These are phyloP conservation scores for Peromyscus melanophrys DNA, from an alignment of 2,797 vertebrate species.

Conservation along the genomic window DNA sequence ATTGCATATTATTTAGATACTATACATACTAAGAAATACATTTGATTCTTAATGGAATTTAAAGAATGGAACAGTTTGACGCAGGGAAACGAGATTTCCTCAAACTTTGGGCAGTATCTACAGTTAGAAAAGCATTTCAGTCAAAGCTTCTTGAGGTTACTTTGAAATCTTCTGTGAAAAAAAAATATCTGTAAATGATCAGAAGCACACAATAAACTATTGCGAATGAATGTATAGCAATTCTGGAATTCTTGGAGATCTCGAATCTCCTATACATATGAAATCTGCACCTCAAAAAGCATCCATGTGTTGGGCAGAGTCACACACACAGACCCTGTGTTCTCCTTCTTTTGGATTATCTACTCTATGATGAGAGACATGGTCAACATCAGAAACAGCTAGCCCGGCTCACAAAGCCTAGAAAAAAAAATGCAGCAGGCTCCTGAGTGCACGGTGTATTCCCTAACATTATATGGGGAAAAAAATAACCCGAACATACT, in stretches of 20 bases:
- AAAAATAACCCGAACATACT: conserved; percentile 17
- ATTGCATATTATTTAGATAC: background rate
- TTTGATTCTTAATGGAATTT: background rate
- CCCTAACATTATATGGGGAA: background rate
- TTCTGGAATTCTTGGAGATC: conserved; percentile 19
- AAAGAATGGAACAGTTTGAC: background rate
- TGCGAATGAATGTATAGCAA: background rate
- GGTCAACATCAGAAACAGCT: background rate
- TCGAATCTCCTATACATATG: background rate
- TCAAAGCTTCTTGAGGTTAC: background rate
- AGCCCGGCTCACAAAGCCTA: background rate
- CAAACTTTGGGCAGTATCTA: background rate
- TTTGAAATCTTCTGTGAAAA: conserved; percentile 2
- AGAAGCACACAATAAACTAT: background rate
- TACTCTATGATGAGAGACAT: background rate
- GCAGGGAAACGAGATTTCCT: background rate
- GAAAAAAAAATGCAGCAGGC: background rate
- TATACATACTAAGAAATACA: background rate
- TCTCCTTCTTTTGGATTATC: background rate
- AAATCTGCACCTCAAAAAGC: background rate
- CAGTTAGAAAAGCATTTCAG: background rate
- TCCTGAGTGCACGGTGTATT: background rate
- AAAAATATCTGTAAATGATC: background rate
- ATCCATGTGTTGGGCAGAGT: background rate
- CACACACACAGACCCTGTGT: background rate